Evolutionary conservation across 2,888 invertebrate genomes (phyloP), one percentile per base, ranked within the genome.

Genomic region (Agapetus fuscipes): DNA sequence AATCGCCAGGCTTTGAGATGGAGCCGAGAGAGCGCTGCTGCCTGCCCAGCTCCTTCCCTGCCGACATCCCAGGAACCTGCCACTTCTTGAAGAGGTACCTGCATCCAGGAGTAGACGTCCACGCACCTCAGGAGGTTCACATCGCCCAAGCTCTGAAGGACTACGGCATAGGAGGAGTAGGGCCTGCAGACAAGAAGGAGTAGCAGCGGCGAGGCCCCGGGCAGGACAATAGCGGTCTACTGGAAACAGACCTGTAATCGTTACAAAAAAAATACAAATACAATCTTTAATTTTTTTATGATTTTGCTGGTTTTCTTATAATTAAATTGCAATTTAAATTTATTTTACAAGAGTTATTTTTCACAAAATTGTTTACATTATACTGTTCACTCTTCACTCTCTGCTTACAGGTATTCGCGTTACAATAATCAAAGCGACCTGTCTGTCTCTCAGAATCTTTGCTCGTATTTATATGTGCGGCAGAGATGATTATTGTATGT

Each of bases 31-130:
- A 82, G 53, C 75, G 78, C 29, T 76, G 78, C 40, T 85, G 80
- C 61, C 74, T 91, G 51, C 91, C 91, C 7, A 83, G 82, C 60
- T 89, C 86, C 53, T 89, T 89, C 65, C 84, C 86, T 30, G 70
- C 77, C 52, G 75, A 81, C 54, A 78, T 80, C 39, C 74, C 78
- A 30, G 88, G 86, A 49, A 88, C 86, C 24, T 90, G 90, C 58
- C 79, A 91, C 65, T 93, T 91, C 61, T 72, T 91, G 37, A 79
- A 80, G 54, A 79, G 76, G 51, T 93, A 87, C 66, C 72, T 71
- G 44, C 83, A 89, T 60, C 78, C 80, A 1, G 72, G 74, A 4
- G 65, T 86, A 24, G 73, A 78, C 35, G 61, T 64, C 5, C 66
- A 63, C 3, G 67, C 73, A 25, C 62, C 80, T 2, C 68, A 83